Conservation (phyloP, 64 coral and sea anemone species). For the Dendronephthya gigantea region DNA sequence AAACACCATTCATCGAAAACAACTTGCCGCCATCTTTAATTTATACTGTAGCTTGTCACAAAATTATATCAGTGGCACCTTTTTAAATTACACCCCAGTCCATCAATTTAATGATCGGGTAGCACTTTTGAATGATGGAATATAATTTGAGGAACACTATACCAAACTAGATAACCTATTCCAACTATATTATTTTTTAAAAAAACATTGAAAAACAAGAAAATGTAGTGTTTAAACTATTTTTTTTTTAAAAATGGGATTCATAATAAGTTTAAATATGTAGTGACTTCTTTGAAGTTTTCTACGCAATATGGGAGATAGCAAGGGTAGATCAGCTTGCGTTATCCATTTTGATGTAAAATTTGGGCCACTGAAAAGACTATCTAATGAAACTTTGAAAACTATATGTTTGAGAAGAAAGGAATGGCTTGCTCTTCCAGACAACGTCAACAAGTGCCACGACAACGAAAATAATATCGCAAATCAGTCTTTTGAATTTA, state of each 20-base stretch:
- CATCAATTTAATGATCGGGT: neutral
- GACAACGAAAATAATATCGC: neutral
- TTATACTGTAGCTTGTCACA: neutral
- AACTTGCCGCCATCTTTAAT: neutral
- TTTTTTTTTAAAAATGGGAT: neutral
- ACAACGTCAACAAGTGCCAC: neutral
- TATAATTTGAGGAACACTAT: neutral
- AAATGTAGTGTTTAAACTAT: neutral
- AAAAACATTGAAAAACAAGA: neutral
- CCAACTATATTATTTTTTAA: neutral
- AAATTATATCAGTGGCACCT: neutral
- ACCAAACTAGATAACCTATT: neutral
- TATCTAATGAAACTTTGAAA: neutral
- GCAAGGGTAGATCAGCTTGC: neutral
- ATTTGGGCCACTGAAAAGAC: neutral
- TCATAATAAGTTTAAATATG: neutral
- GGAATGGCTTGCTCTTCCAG: neutral
- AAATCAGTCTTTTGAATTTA: neutral
- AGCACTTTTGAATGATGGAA: neutral
- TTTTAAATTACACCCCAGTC: neutral
- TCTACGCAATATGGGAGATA: neutral
- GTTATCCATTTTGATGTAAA: constrained; percentile 2
- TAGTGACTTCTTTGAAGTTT: neutral
- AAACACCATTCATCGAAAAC: neutral
- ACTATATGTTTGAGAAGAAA: constrained; percentile 4